Evolutionary conservation across 2,113 vertebrate genomes (phyloP), one percentile per base, ranked within the genome.

Genomic region (Brachyhypopomus gauderio): DNA sequence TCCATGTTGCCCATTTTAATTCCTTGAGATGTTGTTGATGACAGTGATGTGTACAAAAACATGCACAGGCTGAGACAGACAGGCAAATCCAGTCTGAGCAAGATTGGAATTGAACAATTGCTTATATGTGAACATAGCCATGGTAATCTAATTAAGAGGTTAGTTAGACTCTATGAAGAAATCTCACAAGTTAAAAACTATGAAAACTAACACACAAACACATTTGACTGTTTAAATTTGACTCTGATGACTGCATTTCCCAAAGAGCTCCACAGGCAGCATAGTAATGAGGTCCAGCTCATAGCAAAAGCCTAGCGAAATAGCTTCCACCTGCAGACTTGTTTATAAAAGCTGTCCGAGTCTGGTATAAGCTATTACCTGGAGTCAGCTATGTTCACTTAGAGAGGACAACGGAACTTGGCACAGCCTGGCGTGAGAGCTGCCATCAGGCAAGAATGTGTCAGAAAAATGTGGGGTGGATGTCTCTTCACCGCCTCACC

Each of bases 401-500:
- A 52, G 45, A 52, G 45, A 52, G 45, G 5, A 48, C 38, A 12
- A 45, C 67, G 16, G 23, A 45, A 9, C 41, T 55, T 25, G 19
- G 45, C 25, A 19, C 23, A 2, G 52, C 72, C 58, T 56, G 0
- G 55, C n/a, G 72, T 8, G 52, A 74, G 52, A 36, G 52, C 72
- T 58, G 72, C 52, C 55, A n/a, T 5, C 25, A 56, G 72, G 27
- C 27, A 22, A 36, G 72, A 74, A 34, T 74, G 72, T 19, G 20
- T 27, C 72, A 52, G 45, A 74, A 36, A 74, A 58, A 73, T 59
- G 9, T n/a, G 19, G 34, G 55, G 22, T 27, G n/a, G 72, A 36
- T 56, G 48, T 58, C 72, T 73, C 52, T 58, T 58, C 34, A 74
- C 45, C 38, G n/a, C n/a, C n/a, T n/a, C n/a, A n/a, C n/a, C n/a